phyloP scores from a whole-genome alignment of 2,113 vertebrate species.

The Podilymbus podiceps region DNA sequence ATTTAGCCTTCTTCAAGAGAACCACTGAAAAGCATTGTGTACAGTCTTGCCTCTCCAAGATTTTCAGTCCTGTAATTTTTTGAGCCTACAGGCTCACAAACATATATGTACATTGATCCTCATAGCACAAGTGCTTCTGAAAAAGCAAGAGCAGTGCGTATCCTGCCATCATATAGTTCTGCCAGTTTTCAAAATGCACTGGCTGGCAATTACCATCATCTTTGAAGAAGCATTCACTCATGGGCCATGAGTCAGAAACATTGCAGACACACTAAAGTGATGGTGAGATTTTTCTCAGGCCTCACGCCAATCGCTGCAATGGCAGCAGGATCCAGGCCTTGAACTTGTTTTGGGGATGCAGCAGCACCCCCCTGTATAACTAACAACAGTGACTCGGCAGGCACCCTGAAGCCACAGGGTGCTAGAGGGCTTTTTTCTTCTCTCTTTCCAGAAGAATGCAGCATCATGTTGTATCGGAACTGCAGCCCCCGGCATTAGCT shows the following conservation, averaged over 20 bases:
- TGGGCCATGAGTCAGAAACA: rapidly evolving
- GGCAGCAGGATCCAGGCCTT: not conserved
- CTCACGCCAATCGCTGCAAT: not conserved
- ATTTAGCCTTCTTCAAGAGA: not conserved
- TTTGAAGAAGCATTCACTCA: not conserved
- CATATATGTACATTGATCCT: not conserved
- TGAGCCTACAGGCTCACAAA: not conserved
- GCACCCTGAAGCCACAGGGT: not conserved
- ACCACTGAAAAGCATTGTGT: not conserved
- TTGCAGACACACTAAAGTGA: not conserved
- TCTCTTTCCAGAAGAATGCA: not conserved
- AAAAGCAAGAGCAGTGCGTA: not conserved
- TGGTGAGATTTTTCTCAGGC: not conserved
- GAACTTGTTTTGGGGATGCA: not conserved
- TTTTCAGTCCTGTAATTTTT: not conserved
- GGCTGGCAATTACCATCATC: not conserved
- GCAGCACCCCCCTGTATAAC: not conserved
- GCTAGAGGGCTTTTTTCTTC: not conserved
- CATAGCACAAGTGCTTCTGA: not conserved
- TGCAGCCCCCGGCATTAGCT: not conserved
- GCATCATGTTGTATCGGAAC: not conserved
- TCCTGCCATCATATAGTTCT: not conserved
- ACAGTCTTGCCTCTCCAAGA: not conserved
- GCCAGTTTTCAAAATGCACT: not conserved
- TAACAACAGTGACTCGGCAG: not conserved